Evolutionary conservation across 2,888 invertebrate species (phyloP).

Genomic region (Nomada hirtipes): DNA sequence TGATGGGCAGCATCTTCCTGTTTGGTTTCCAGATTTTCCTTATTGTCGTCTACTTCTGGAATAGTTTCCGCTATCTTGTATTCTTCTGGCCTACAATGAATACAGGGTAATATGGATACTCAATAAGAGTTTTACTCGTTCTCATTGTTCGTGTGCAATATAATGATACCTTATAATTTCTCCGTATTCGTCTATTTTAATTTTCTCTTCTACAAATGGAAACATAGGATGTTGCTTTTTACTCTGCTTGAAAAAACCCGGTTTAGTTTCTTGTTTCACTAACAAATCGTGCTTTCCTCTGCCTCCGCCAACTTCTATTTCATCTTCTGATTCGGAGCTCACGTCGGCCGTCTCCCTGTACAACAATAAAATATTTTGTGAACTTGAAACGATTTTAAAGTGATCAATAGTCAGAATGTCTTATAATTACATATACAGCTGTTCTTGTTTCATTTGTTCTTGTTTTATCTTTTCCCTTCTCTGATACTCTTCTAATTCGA

Average conservation of each 20-base stretch:
- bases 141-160: slow-evolving; percentile 7
- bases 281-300: slow-evolving; percentile 95
- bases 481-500: slow-evolving; percentile 91
- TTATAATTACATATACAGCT: slow-evolving; percentile 77
- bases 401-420: slow-evolving; percentile 11
- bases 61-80: slow-evolving; percentile 92
- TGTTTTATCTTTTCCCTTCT: slow-evolving; percentile 87
- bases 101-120: slow-evolving; percentile 4
- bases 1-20: slow-evolving; percentile 86
- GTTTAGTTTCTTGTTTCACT: slow-evolving; percentile 90
- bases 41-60: slow-evolving; percentile 88
- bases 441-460: slow-evolving; percentile 83
- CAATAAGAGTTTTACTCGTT: neutral
- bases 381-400: slow-evolving; percentile 29
- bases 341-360: slow-evolving; percentile 89
- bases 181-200: slow-evolving; percentile 97
- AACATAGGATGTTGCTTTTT: slow-evolving; percentile 99
- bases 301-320: slow-evolving; percentile 91
- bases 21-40: slow-evolving; percentile 88
- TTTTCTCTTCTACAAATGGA: slow-evolving; percentile 96
- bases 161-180: slow-evolving; percentile 91
- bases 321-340: slow-evolving; percentile 93
- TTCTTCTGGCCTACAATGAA: slow-evolving; percentile 90
- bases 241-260: slow-evolving; percentile 94
- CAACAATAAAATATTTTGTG: slow-evolving; percentile 18